Evolutionary conservation across 1,140 invertebrate genomes (phyloP).

Genomic region (Hylyphantes graminicola): DNA sequence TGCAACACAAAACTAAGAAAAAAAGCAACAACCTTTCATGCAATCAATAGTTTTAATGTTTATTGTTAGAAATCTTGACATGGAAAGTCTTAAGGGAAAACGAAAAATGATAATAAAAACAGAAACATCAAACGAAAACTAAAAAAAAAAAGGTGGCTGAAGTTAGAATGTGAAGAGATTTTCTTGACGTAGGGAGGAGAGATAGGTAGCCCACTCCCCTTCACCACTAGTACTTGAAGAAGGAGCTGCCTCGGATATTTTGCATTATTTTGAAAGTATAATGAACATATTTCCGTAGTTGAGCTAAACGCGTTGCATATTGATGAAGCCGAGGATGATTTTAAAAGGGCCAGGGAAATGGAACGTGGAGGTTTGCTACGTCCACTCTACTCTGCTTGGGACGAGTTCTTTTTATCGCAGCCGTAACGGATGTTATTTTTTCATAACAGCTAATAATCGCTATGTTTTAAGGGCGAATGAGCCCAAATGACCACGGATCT

Average conservation of each 20-base stretch:
- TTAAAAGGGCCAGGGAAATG: background rate
- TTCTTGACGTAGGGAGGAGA: conserved; percentile 12
- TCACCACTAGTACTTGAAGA: background rate
- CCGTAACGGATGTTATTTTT: too few relatives aligned
- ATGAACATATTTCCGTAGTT: conserved; percentile 44
- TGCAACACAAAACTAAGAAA: background rate
- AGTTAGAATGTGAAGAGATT: conserved; percentile 50
- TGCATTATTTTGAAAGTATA: conserved; percentile 57
- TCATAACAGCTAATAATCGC: too few relatives aligned
- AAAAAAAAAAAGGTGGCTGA: background rate
- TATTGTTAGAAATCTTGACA: conserved; percentile 32
- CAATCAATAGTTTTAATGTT: conserved; percentile 35
- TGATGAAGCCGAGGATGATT: conserved; percentile 42
- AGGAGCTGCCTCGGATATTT: conserved; percentile 38
- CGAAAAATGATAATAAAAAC: conserved; percentile 15
- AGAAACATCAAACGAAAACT: background rate
- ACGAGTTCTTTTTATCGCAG: too few relatives aligned
- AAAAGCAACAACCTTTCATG: background rate
- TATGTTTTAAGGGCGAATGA: too few relatives aligned
- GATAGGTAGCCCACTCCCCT: conserved; percentile 27
- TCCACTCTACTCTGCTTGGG: background rate
- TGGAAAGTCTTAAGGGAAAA: conserved; percentile 18
- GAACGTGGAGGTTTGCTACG: background rate
- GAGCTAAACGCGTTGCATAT: conserved; percentile 43
- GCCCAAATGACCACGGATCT: too few relatives aligned